phyloP scores from a whole-genome alignment of 1,140 invertebrate species.

The Samia ricini region DNA sequence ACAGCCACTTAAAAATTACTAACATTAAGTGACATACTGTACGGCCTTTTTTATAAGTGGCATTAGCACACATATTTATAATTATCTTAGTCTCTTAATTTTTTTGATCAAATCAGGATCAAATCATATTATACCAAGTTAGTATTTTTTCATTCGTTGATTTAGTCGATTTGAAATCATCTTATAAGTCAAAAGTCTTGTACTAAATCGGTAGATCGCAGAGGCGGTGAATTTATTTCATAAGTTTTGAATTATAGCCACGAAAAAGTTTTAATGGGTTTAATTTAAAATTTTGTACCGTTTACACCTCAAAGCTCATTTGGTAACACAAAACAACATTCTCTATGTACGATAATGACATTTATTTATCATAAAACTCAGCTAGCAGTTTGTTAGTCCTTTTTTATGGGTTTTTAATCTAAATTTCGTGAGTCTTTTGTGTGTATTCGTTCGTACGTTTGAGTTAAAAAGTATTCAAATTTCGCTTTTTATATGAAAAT shows the following conservation, averaged over 20 bases:
- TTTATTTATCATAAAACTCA: slow-evolving; percentile 1
- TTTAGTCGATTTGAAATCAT: neutral
- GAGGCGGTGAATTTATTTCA: neutral
- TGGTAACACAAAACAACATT: slow-evolving; percentile 1
- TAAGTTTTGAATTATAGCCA: neutral
- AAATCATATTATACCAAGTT: neutral
- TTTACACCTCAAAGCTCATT: neutral
- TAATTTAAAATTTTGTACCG: neutral
- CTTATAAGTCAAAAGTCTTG: neutral
- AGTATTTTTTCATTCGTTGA: neutral
- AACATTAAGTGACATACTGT: too few species aligned
- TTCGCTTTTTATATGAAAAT: neutral
- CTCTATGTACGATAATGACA: neutral
- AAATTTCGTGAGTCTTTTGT: neutral
- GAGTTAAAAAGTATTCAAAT: neutral
- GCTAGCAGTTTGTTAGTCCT: neutral
- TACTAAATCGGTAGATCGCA: neutral
- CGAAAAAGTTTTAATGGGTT: neutral
- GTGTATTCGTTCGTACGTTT: neutral
- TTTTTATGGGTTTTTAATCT: neutral
- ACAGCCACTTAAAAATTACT: too few species aligned
- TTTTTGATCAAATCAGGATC: too few species aligned
- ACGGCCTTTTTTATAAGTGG: too few species aligned
- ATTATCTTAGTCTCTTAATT: too few species aligned
- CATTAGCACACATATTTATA: too few species aligned